A percentile compares a stretch with the other conserved stretches of the same genome.
Evolutionary conservation across 2,888 invertebrate genomes (phyloP).

Genomic region (Acanthoscelides obtectus): DNA sequence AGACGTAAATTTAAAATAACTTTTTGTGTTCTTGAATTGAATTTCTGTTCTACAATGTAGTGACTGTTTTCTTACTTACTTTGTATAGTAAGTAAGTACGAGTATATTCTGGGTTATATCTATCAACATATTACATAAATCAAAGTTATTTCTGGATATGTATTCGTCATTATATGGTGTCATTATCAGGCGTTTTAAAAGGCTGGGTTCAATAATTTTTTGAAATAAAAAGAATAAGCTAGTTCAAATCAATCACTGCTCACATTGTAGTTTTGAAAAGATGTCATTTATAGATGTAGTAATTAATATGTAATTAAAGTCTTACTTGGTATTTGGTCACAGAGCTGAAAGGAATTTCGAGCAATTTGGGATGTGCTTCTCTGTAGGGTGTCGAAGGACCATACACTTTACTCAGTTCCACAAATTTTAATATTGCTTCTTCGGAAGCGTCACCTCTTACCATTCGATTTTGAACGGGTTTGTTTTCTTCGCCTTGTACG

Average conservation of each 20-base stretch:
- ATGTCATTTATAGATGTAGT: neutral
- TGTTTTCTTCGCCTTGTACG: conserved; percentile 32
- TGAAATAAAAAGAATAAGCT: neutral
- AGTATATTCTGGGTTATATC: no score
- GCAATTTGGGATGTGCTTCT: conserved; percentile 52
- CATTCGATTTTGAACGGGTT: conserved; percentile 52
- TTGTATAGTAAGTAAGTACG: no score
- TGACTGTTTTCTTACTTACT: no score
- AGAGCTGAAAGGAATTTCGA: conserved; percentile 65
- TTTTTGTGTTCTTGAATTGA: neutral
- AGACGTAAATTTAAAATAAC: conserved; percentile 1
- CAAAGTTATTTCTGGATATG: no score
- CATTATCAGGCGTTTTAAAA: neutral
- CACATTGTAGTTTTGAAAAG: no score
- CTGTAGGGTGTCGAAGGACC: conserved; percentile 40
- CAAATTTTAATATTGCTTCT: conserved; percentile 63
- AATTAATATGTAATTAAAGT: neutral
- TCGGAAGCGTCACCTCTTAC: conserved; percentile 68
- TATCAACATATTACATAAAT: no score
- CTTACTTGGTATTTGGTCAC: conserved; percentile 62
- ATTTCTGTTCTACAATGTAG: no score
- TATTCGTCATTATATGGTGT: no score
- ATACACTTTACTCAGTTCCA: conserved; percentile 52
- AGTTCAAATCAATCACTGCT: no score
- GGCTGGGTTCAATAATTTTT: neutral